Base-by-base conservation (phyloP, 2,888 invertebrate genomes). In the Tolmerus cingulatus region DNA sequence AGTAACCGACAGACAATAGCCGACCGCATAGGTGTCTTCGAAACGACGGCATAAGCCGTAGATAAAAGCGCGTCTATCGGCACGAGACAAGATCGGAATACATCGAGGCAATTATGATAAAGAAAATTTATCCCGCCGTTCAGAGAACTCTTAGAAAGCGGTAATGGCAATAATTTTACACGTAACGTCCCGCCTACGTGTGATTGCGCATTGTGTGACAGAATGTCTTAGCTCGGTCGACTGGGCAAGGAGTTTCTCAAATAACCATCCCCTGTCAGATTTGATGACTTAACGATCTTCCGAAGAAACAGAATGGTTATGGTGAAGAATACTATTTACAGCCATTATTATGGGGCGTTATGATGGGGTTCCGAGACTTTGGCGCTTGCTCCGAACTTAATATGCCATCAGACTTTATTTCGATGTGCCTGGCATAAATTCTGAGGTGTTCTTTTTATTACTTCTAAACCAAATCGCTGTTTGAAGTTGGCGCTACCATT, bases 31-130 rank as follows among this genome's bases (percentile, higher is more conserved):
- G 27, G 12, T 12, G 12, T 2, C 12, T 40, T 40, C 2, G 27
- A 27, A 23, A 66, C 23, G 27, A 66, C 43, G 43, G 8, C 51
- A 51, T 51, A 66, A 19, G 23, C 14, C 43, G 23, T 7, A 78
- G 23, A 78, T 78, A 37, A 78, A 43, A 78, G 78, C 2, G 23
- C 2, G 14, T 12, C n/a, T 46, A 43, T 43, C 23, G 78, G 78
- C 14, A 66, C 40, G 43, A 23, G 78, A 78, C 46, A 78, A 40
- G 37, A 34, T 78, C n/a, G 79, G 37, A 79, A 79, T 79, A 51
- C 43, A 79, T 27, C 51, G 27, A 79, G 27, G 79, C 79, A 46
- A 79, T 79, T 79, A 79, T 79, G 51, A 51, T 51, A 79, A 79
- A 78, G 40, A 43, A 78, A 78, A 43, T 3, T n/a, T 78, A 23